These are phyloP conservation scores for Ptilonorhynchus violaceus DNA, from an alignment of 2,113 vertebrate species.

Conservation along the genomic window DNA sequence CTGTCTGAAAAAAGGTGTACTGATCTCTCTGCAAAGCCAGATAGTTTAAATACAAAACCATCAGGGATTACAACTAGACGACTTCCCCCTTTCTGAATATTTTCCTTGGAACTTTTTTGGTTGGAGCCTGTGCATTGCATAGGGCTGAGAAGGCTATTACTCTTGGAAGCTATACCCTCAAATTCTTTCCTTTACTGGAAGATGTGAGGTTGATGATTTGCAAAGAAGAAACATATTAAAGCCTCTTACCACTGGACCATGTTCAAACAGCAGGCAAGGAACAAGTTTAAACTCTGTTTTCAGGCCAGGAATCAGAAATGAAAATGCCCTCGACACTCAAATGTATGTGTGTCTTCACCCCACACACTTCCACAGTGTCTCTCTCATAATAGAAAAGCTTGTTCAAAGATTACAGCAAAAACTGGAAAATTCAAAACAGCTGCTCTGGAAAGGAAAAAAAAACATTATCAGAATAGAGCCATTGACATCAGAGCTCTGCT, in stretches of 20 bases:
- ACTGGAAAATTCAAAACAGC: neutral
- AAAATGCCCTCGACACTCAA: neutral
- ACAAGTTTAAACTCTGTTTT: conserved; percentile 29
- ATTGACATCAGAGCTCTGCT: neutral
- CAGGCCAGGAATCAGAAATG: neutral
- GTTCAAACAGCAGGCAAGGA: conserved; percentile 46
- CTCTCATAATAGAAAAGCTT: neutral
- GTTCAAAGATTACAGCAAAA: neutral
- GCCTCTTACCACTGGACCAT: conserved; percentile 26
- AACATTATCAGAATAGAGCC: neutral
- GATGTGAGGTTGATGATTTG: conserved; percentile 49
- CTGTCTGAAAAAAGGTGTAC: neutral
- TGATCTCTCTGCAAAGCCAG: neutral
- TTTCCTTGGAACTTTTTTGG: conserved; percentile 19
- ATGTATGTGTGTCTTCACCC: neutral
- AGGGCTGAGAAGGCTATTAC: conserved; percentile 7
- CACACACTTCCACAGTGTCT: neutral
- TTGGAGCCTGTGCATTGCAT: neutral
- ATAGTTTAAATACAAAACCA: neutral
- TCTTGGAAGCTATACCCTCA: conserved; percentile 40
- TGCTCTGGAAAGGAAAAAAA: neutral
- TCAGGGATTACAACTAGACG: neutral
- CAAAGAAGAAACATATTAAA: conserved; percentile 50
- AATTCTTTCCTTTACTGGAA: conserved; percentile 62
- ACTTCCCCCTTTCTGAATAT: neutral